Evolutionary conservation across 1,140 invertebrate species (phyloP).

Genomic region (Aethina tumida): DNA sequence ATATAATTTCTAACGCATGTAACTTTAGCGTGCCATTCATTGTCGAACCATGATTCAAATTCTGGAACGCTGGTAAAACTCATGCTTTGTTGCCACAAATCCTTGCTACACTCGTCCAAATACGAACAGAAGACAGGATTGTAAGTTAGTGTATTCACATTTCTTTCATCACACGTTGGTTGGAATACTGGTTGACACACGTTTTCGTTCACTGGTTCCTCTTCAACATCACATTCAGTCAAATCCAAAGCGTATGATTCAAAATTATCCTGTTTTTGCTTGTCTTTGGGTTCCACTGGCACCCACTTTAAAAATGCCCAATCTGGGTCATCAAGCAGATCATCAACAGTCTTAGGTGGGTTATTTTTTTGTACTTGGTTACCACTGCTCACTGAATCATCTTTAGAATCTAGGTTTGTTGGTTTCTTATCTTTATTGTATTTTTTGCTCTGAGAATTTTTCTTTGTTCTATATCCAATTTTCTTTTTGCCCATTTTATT

Average conservation of each 20-base stretch:
- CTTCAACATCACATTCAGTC: neutral
- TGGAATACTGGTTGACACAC: neutral
- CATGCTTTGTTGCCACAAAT: slow-evolving; percentile 22
- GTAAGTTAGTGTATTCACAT: neutral
- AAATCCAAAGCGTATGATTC: neutral
- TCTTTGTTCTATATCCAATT: too few species aligned
- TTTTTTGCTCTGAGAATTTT: too few species aligned
- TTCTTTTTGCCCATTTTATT: too few species aligned
- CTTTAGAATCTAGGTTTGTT: too few species aligned
- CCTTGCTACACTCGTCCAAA: slow-evolving; percentile 24
- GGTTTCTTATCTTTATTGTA: too few species aligned
- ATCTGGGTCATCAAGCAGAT: too few species aligned
- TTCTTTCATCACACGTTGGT: neutral
- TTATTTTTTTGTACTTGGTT: too few species aligned
- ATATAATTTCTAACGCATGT: slow-evolving; percentile 26
- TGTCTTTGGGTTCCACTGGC: slow-evolving; percentile 12
- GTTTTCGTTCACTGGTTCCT: slow-evolving; percentile 3
- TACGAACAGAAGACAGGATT: slow-evolving; percentile 12
- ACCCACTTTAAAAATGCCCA: too few species aligned
- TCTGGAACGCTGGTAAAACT: slow-evolving; percentile 21
- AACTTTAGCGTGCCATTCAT: slow-evolving; percentile 27
- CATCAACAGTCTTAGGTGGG: too few species aligned
- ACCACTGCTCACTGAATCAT: too few species aligned
- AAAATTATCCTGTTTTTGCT: neutral
- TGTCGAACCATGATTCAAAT: slow-evolving; percentile 27